Percentiles rank a stretch among this genome's conserved stretches.
phyloP scores from a whole-genome alignment of 2,888 invertebrate genomes.

The Pollenia amentaria region DNA sequence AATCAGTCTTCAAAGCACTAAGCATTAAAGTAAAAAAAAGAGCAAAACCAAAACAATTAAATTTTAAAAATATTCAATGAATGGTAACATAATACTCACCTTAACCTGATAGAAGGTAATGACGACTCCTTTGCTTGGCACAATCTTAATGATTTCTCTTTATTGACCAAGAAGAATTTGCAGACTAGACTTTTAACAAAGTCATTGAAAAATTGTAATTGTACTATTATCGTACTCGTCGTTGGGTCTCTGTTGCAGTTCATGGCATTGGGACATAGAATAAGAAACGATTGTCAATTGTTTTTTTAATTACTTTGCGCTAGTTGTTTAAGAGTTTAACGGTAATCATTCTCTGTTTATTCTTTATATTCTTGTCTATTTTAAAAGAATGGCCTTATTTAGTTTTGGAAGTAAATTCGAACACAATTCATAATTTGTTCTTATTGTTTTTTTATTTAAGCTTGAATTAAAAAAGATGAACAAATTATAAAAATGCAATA shows the following conservation, averaged over 20 bases:
- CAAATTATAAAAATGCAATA: too few relatives aligned
- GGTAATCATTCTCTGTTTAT: constrained; percentile 10
- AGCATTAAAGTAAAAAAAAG: not conserved
- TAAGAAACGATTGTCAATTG: constrained; percentile 20
- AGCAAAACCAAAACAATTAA: not conserved
- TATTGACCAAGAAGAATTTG: constrained; percentile 25
- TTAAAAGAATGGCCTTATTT: not conserved
- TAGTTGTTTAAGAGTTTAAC: constrained; percentile 26
- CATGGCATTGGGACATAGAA: constrained; percentile 55
- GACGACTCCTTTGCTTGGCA: constrained; percentile 5
- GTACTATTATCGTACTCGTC: constrained; percentile 47
- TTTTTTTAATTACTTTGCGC: not conserved
- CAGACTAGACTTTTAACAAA: constrained; percentile 38
- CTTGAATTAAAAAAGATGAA: too few relatives aligned
- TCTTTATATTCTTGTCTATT: not conserved
- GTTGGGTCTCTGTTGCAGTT: constrained; percentile 40
- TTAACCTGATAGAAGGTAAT: not conserved
- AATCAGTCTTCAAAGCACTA: constrained; percentile 23
- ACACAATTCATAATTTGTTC: too few relatives aligned
- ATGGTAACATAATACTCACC: constrained; percentile 8
- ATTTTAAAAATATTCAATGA: not conserved
- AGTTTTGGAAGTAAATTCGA: too few relatives aligned
- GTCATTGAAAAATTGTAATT: constrained; percentile 48
- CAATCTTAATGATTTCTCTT: constrained; percentile 41
- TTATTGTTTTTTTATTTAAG: too few relatives aligned